phyloP scores from a whole-genome alignment of 2,888 invertebrate genomes.

The Octonoba sinensis region DNA sequence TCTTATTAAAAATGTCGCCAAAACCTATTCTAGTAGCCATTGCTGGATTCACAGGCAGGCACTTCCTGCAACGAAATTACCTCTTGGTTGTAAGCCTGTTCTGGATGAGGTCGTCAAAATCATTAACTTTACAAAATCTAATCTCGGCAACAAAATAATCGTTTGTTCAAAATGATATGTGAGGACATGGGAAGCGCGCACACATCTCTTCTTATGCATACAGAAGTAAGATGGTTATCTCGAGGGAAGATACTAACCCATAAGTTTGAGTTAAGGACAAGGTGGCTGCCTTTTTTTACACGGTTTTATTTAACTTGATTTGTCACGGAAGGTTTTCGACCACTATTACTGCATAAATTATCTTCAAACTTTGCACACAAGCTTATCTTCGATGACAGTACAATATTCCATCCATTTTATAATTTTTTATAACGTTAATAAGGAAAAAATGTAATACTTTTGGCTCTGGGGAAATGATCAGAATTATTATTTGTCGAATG shows the following conservation, averaged over 20 bases:
- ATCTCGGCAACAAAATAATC: constrained; percentile 7
- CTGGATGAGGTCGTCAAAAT: constrained; percentile 11
- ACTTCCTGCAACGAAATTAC: constrained; percentile 3
- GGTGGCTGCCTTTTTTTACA: too few relatives aligned
- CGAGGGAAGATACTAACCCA: constrained; percentile 5
- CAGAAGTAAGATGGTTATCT: constrained; percentile 16
- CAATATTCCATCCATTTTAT: too few relatives aligned
- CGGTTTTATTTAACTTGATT: too few relatives aligned
- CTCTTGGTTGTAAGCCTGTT: not conserved
- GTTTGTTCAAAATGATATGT: constrained; percentile 19
- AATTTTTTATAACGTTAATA: too few relatives aligned
- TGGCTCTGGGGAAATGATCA: too few relatives aligned
- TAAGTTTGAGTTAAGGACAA: too few relatives aligned
- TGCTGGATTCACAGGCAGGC: constrained; percentile 11
- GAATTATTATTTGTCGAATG: too few relatives aligned
- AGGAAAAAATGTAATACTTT: too few relatives aligned
- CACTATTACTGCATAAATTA: too few relatives aligned
- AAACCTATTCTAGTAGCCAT: constrained; percentile 19
- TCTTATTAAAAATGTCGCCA: not conserved
- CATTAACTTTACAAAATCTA: constrained; percentile 20
- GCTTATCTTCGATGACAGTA: too few relatives aligned
- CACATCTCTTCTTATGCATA: not conserved
- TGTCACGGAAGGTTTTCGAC: too few relatives aligned
- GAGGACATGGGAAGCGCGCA: constrained; percentile 12
- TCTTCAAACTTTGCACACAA: too few relatives aligned